Evolutionary conservation across 2,113 vertebrate genomes (phyloP).

Genomic region (Apodemus speciosus): DNA sequence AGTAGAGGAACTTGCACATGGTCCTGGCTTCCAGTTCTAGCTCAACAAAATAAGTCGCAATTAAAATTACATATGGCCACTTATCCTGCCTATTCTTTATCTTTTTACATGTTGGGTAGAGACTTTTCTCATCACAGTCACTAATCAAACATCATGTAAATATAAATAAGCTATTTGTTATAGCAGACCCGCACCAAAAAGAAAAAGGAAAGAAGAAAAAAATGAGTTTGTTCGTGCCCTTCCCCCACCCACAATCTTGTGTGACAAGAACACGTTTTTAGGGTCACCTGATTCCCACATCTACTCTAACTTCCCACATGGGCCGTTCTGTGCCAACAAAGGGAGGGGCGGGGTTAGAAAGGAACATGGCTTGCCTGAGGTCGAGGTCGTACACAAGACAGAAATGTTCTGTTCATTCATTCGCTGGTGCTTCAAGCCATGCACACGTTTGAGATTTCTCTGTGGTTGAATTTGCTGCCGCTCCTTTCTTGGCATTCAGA

Average conservation of each 20-base stretch:
- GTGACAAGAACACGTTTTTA: background rate
- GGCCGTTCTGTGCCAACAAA: background rate
- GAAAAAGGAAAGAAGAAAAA: background rate
- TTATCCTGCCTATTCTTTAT: background rate
- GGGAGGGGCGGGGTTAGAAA: background rate
- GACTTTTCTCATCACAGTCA: conserved; percentile 8
- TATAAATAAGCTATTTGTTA: background rate
- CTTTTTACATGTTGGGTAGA: conserved; percentile 1
- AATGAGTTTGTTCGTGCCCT: background rate
- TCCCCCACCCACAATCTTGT: background rate
- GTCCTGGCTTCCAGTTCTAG: background rate
- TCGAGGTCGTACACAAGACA: background rate
- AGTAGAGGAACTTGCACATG: background rate
- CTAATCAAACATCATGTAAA: conserved; percentile 15
- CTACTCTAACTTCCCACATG: background rate
- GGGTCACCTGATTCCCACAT: background rate
- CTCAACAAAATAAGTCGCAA: background rate
- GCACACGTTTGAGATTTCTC: background rate
- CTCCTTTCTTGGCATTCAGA: background rate
- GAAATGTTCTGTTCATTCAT: background rate
- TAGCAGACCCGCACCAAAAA: background rate
- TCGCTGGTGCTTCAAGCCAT: background rate
- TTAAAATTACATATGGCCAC: background rate
- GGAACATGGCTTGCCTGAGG: background rate
- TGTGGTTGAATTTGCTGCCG: background rate